Evolutionary conservation across 2,113 vertebrate species (phyloP).

Genomic region (Odontophorus gujanensis): DNA sequence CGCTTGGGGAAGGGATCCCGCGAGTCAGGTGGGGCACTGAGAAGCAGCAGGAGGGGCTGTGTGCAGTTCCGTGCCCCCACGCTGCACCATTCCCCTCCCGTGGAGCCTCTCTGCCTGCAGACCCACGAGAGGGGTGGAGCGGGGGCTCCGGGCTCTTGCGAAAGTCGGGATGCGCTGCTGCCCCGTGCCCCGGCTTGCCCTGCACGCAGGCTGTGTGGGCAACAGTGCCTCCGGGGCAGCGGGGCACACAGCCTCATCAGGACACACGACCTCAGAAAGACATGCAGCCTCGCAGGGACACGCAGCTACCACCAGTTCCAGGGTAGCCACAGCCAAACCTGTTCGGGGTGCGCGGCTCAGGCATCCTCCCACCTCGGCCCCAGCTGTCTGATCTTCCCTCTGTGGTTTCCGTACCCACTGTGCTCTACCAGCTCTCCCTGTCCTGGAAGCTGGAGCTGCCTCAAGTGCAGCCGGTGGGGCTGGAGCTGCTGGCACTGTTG

Average conservation of each 20-base stretch:
- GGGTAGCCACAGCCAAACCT: background rate
- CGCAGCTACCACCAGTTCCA: background rate
- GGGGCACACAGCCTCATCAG: background rate
- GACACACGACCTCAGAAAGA: background rate
- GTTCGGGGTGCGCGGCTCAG: background rate
- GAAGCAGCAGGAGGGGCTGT: background rate
- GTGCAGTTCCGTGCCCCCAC: fast-evolving
- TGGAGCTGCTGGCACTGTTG: background rate
- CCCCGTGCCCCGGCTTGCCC: background rate
- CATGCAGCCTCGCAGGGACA: background rate
- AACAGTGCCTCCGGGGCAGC: background rate
- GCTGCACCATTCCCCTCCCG: fast-evolving
- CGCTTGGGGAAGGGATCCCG: background rate
- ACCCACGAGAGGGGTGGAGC: background rate
- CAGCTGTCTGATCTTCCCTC: background rate
- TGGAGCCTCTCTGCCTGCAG: background rate
- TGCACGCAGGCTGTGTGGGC: background rate
- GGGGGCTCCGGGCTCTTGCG: background rate
- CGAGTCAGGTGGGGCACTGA: background rate
- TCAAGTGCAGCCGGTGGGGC: background rate
- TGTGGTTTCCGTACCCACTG: background rate
- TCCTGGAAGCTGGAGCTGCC: background rate
- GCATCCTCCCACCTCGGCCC: background rate
- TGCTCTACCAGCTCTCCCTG: background rate
- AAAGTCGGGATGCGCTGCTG: background rate